These are phyloP conservation scores for Phylloscopus trochilus DNA, from an alignment of 2,113 vertebrate species.

Conservation along the genomic window DNA sequence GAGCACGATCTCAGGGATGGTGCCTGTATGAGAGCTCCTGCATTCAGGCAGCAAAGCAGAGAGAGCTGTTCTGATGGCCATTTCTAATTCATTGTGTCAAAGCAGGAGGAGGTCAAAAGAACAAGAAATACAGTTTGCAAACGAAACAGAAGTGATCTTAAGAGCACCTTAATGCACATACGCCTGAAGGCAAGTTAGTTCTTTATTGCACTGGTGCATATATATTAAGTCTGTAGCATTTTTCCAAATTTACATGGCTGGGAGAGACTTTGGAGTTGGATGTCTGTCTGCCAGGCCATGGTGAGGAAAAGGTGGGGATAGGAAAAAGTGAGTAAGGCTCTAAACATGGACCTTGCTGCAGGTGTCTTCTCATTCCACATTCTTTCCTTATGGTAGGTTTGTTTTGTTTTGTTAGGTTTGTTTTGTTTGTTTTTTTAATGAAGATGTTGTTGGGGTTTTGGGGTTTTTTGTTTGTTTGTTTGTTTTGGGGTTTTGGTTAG, in stretches of 20 bases:
- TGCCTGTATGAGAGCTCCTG: not conserved
- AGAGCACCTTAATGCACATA: constrained; percentile 8
- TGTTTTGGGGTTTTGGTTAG: not conserved
- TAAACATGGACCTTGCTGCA: not conserved
- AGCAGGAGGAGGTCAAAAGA: constrained; percentile 14
- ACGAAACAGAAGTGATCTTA: not conserved
- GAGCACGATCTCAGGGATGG: not conserved
- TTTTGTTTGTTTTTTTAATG: not conserved
- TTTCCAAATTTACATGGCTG: not conserved
- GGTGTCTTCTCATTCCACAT: not conserved
- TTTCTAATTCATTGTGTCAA: not conserved
- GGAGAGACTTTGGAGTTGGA: not conserved
- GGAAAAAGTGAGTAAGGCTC: not conserved
- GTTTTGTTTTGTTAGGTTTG: too few relatives aligned
- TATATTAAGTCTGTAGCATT: not conserved
- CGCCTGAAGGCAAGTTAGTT: constrained; percentile 25
- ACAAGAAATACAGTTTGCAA: not conserved
- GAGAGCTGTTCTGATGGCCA: not conserved
- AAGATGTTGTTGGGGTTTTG: not conserved
- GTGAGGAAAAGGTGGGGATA: not conserved
- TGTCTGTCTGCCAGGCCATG: not conserved
- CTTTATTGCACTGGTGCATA: not conserved
- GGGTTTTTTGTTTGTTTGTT: not conserved
- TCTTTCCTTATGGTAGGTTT: not conserved
- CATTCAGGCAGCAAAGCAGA: not conserved